Evolutionary conservation across 2,888 invertebrate species (phyloP).

Genomic region (Leucoma salicis): DNA sequence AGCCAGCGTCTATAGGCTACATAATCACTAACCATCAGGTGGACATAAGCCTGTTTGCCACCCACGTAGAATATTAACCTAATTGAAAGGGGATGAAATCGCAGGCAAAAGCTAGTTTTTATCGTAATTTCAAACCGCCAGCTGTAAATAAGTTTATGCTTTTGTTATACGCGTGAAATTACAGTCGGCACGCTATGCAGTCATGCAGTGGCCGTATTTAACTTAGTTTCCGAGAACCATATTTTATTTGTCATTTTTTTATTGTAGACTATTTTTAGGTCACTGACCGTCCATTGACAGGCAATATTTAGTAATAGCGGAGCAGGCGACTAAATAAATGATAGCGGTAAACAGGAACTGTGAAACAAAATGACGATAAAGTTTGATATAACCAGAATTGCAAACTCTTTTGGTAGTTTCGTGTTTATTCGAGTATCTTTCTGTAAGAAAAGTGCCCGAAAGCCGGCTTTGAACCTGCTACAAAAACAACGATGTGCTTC

Average conservation of each 20-base stretch:
- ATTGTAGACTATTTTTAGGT: conserved; percentile 5
- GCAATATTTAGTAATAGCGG: conserved; percentile 7
- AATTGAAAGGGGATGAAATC: too few species aligned
- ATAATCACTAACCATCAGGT: too few species aligned
- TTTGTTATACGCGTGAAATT: conserved; percentile 4
- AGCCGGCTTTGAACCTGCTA: too few species aligned
- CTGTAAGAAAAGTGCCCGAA: too few species aligned
- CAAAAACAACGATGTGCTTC: too few species aligned
- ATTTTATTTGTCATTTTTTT: conserved; percentile 1
- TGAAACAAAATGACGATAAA: neutral
- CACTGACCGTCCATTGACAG: conserved; percentile 10
- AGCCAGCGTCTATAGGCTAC: too few species aligned
- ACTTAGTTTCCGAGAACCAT: conserved; percentile 2
- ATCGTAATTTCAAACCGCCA: neutral
- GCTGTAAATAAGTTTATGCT: neutral
- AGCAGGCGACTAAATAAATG: conserved; percentile 4
- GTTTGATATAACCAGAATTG: too few species aligned
- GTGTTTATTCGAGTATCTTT: too few species aligned
- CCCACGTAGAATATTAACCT: too few species aligned
- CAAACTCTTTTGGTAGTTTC: too few species aligned
- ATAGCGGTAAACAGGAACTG: neutral
- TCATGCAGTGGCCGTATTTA: neutral
- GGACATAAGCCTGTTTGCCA: too few species aligned
- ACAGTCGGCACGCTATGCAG: neutral
- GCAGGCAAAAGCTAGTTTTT: too few species aligned